These are phyloP conservation scores for Zonitis immaculata DNA, from an alignment of 2,888 invertebrate species.

Conservation along the genomic window DNA sequence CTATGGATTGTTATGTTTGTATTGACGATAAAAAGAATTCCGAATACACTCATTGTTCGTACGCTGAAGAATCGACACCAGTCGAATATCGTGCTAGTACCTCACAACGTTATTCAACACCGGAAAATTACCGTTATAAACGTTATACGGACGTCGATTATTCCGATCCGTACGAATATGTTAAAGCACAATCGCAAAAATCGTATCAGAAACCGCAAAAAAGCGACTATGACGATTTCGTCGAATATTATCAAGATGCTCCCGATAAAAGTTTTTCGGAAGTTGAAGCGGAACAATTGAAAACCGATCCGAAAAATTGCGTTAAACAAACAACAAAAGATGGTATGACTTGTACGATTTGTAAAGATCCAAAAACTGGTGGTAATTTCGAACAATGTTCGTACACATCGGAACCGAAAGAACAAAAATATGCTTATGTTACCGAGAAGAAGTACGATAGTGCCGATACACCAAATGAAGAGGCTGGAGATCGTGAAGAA, in stretches of 20 bases:
- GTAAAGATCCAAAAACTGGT: constrained; percentile 69
- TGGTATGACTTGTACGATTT: constrained; percentile 66
- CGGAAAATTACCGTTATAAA: constrained; percentile 47
- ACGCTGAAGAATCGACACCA: constrained; percentile 51
- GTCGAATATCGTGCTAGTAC: constrained; percentile 44
- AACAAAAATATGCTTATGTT: constrained; percentile 65
- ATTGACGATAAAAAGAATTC: constrained; percentile 54
- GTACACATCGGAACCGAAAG: constrained; percentile 68
- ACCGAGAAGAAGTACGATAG: constrained; percentile 61
- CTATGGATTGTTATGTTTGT: constrained; percentile 55
- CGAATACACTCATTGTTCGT: constrained; percentile 56
- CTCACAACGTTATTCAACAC: constrained; percentile 39
- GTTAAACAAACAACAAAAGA: constrained; percentile 58
- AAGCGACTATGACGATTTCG: constrained; percentile 45
- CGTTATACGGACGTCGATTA: constrained; percentile 41
- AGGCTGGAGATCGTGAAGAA: too few species aligned
- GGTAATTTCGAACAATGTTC: constrained; percentile 76
- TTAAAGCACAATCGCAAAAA: constrained; percentile 44
- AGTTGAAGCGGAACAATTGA: constrained; percentile 56
- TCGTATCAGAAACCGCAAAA: constrained; percentile 54
- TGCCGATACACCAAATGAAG: constrained; percentile 54
- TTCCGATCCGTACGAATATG: constrained; percentile 53
- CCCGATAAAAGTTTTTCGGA: constrained; percentile 58
- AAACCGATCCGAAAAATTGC: constrained; percentile 60
- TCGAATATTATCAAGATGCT: constrained; percentile 50